These are phyloP conservation scores for Protodeltote pygarga DNA, from an alignment of 2,888 invertebrate species.

Conservation along the genomic window DNA sequence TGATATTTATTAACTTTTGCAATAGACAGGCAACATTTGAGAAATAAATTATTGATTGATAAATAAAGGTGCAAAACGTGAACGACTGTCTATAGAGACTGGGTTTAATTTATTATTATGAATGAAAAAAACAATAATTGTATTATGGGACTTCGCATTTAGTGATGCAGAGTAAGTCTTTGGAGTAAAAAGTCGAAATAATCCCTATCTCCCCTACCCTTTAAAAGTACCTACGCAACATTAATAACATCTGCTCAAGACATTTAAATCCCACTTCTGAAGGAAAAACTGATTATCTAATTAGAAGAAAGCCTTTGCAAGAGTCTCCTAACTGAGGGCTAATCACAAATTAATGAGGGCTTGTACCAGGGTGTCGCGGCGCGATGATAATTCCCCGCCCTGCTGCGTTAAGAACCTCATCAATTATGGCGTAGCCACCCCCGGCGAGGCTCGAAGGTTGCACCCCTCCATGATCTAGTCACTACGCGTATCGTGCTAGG, in stretches of 20 bases:
- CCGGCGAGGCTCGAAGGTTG: constrained; percentile 50
- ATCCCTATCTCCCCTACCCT: constrained; percentile 40
- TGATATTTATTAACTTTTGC: constrained; percentile 25
- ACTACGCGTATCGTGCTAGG: constrained; percentile 33
- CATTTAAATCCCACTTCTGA: constrained; percentile 60
- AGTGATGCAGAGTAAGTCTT: constrained; percentile 14
- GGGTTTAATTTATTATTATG: no score
- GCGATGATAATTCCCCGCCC: constrained; percentile 83
- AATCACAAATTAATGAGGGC: constrained; percentile 86
- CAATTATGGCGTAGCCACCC: constrained; percentile 83
- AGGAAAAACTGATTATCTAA: constrained; percentile 82
- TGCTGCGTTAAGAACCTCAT: constrained; percentile 86
- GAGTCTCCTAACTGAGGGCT: constrained; percentile 78
- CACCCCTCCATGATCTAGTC: constrained; percentile 63
- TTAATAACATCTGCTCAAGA: constrained; percentile 66
- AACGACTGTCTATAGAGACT: no score
- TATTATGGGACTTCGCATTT: constrained; percentile 14
- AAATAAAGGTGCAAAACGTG: constrained; percentile 5
- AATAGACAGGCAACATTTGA: constrained; percentile 10
- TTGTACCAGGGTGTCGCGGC: constrained; percentile 80
- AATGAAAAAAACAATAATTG: constrained; percentile 10
- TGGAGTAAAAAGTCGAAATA: constrained; percentile 21
- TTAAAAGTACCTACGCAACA: constrained; percentile 46
- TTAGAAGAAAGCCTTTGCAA: constrained; percentile 79
- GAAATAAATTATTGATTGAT: no score